Evolutionary conservation across 2,113 vertebrate genomes (phyloP), one percentile per base, ranked within the genome.

Genomic region (Engraulis encrasicolus): DNA sequence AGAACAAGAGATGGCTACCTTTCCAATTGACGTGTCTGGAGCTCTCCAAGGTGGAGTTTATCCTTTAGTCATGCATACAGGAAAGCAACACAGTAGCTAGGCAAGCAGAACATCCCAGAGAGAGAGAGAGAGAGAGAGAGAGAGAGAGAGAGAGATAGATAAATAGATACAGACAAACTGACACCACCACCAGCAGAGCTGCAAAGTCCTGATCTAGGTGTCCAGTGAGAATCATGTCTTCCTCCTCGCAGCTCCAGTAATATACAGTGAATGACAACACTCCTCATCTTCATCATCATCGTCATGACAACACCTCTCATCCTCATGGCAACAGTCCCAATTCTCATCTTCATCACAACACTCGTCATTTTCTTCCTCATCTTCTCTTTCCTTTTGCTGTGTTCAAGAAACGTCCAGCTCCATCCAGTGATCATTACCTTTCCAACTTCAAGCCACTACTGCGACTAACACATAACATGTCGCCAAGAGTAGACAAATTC

Each of bases 51-150:
- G 77, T 2, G 52, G 48, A 81, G 84, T 85, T 77, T 71, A 85
- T n/a, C 84, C 80, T 85, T 85, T 58, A 81, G 48, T 79, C 84
- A 85, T 85, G 79, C 84, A 85, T 34, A 74, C 49, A 77, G 40
- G 40, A 45, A 45, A 52, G 15, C 40, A 31, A 23, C 54, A 36
- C 18, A 80, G 12, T 31, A 49, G 79, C n/a, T n/a, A 15, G 14
- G 31, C 37, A 54, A 20, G 58, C 37, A 49, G 14, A 37, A 79
- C 6, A 66, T n/a, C 23, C 40, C 1, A 66, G n/a, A 23, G 58
- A 66, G n/a, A 27, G n/a, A 23, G n/a, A 66, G 20, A 27, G 1
- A 66, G 20, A 61, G 54, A 66, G 58, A 66, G 58, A 66, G 4
- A 23, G 20, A 66, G 58, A 66, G 23, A 31, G 58, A 23, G 20